These are phyloP conservation scores for Congeria kusceri DNA, from an alignment of 2,888 invertebrate species.

Conservation along the genomic window DNA sequence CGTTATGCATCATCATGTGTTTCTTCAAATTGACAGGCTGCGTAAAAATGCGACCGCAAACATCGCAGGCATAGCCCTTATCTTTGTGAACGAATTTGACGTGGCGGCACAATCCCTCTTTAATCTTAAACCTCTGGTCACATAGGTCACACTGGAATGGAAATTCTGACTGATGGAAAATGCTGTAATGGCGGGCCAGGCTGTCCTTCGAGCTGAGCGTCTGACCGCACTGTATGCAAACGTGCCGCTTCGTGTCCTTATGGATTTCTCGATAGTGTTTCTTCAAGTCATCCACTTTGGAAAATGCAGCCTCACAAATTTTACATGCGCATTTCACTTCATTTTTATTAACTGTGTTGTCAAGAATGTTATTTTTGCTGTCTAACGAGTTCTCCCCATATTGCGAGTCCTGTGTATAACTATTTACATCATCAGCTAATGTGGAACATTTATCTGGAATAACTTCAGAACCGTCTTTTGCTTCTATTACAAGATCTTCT, in stretches of 20 bases:
- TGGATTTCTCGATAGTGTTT: conserved; percentile 40
- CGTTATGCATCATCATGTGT: conserved; percentile 38
- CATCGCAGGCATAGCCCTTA: conserved; percentile 42
- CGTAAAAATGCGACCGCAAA: conserved; percentile 44
- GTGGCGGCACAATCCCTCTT: conserved; percentile 49
- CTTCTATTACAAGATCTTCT: neutral
- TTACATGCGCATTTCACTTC: conserved; percentile 43
- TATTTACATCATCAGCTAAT: neutral
- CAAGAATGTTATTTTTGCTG: neutral
- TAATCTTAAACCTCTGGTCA: conserved; percentile 53
- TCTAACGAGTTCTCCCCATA: neutral
- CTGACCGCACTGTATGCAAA: conserved; percentile 52
- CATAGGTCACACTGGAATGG: conserved; percentile 43
- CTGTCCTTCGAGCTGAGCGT: conserved; percentile 58
- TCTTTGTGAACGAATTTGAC: conserved; percentile 53
- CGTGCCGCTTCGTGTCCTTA: conserved; percentile 43
- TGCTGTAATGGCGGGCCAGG: conserved; percentile 50
- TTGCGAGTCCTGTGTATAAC: neutral
- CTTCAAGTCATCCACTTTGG: conserved; percentile 19
- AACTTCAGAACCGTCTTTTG: neutral
- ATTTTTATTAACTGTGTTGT: neutral
- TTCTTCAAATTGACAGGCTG: conserved; percentile 53
- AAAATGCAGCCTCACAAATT: conserved; percentile 38
- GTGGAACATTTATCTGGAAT: neutral
- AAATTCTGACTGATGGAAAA: conserved; percentile 50